Evolutionary conservation across 2,888 invertebrate genomes (phyloP).

Genomic region (Caenorhabditis drosophilae): DNA sequence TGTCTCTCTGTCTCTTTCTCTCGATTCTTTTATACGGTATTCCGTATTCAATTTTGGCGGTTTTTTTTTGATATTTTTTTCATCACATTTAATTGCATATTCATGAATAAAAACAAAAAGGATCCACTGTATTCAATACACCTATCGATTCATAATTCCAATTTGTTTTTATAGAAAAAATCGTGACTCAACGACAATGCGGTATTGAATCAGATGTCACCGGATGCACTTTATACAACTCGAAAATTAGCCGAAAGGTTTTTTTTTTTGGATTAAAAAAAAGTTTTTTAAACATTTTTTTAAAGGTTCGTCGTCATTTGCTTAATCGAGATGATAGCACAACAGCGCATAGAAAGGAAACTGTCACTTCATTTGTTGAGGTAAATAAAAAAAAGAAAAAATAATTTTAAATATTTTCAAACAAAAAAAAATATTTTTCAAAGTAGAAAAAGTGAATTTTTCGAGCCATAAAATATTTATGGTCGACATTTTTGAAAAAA

Average conservation of each 20-base stretch:
- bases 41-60: not conserved
- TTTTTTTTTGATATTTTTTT: not conserved
- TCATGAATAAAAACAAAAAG: no score
- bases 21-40: not conserved
- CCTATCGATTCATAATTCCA: constrained; percentile 1
- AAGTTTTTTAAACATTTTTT: not conserved
- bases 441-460: not conserved
- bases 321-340: constrained; percentile 23
- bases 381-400: constrained; percentile 7
- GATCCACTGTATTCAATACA: no score
- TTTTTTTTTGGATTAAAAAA: not conserved
- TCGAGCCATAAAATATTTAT: not conserved
- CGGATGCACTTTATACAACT: constrained; percentile 65
- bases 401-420: not conserved
- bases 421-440: not conserved
- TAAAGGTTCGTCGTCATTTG: constrained; percentile 23
- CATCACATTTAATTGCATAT: no score
- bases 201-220: constrained; percentile 55
- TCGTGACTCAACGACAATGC: constrained; percentile 61
- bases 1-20: constrained; percentile 1
- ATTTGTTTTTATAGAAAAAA: constrained; percentile 41
- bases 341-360: constrained; percentile 26
- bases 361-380: constrained; percentile 35
- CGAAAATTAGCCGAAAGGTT: constrained; percentile 41
- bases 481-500: not conserved